These are phyloP conservation scores for Acronicta leporina DNA, from an alignment of 2,888 invertebrate genomes.

Conservation along the genomic window DNA sequence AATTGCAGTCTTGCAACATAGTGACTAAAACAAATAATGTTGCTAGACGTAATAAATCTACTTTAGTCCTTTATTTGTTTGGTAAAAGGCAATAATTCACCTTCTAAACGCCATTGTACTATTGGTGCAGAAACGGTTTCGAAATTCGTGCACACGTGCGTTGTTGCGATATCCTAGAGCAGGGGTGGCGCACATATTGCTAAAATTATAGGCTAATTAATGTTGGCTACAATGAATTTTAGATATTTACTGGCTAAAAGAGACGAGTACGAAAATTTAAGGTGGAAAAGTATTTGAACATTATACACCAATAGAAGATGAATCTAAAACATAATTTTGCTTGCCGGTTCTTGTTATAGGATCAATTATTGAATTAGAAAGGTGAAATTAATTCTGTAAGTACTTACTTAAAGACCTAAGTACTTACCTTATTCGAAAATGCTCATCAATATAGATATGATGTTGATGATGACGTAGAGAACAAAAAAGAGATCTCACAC, in stretches of 20 bases:
- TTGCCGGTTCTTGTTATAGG: too few relatives aligned
- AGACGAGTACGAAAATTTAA: too few relatives aligned
- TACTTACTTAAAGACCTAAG: too few relatives aligned
- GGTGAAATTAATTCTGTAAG: too few relatives aligned
- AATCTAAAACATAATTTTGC: too few relatives aligned
- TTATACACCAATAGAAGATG: too few relatives aligned
- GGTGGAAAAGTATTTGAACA: too few relatives aligned
- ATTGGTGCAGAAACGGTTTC: constrained; percentile 34
- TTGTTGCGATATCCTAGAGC: constrained; percentile 42
- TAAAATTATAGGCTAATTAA: background rate
- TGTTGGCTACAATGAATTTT: background rate
- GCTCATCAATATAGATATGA: too few relatives aligned
- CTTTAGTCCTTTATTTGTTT: constrained; percentile 46
- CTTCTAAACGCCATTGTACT: constrained; percentile 22
- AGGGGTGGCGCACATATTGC: background rate
- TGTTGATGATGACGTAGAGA: too few relatives aligned
- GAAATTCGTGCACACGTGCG: constrained; percentile 56
- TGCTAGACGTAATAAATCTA: constrained; percentile 30
- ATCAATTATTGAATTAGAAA: too few relatives aligned
- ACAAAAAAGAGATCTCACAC: too few relatives aligned
- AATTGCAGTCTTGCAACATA: constrained; percentile 3
- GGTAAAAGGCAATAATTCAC: constrained; percentile 49
- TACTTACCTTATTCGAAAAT: too few relatives aligned
- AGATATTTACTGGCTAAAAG: background rate
- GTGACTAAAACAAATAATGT: constrained; percentile 26